Percentiles rank a stretch among this genome's conserved stretches.
Conservation (phyloP, 2,888 invertebrate species). For the Acheta domesticus region DNA sequence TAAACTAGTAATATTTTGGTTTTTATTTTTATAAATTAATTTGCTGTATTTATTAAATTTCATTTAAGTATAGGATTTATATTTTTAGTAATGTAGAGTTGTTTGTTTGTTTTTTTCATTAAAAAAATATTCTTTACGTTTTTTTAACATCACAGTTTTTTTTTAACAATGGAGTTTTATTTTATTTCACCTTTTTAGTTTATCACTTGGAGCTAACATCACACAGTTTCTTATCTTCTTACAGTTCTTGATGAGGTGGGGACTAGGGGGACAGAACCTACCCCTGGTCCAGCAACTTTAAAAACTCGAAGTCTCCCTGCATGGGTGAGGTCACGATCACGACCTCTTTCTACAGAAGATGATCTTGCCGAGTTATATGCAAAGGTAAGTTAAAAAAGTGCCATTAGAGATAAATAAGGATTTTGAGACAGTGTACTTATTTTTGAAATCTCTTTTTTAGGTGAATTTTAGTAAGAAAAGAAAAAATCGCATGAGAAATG, state of each 20-base stretch:
- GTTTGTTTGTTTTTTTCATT: too few species aligned
- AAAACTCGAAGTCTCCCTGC: slow-evolving; percentile 69
- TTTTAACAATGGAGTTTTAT: background rate
- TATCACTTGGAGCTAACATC: slow-evolving; percentile 30
- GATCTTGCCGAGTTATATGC: slow-evolving; percentile 67
- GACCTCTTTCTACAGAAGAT: slow-evolving; percentile 66
- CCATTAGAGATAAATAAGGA: background rate
- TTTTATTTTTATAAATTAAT: too few species aligned
- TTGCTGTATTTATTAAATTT: too few species aligned
- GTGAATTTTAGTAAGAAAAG: slow-evolving; percentile 74
- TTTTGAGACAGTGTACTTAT: background rate
- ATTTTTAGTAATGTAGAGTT: too few species aligned
- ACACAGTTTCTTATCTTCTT: slow-evolving; percentile 37
- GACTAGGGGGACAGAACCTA: slow-evolving; percentile 46
- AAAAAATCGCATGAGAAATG: slow-evolving; percentile 76
- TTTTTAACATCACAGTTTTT: too few species aligned
- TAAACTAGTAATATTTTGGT: too few species aligned
- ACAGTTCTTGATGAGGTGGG: slow-evolving; percentile 62
- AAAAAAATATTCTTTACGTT: too few species aligned
- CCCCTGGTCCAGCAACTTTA: slow-evolving; percentile 51
- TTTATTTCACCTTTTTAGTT: slow-evolving; percentile 30
- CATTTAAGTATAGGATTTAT: too few species aligned
- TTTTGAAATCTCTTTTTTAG: slow-evolving; percentile 47
- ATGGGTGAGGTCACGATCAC: slow-evolving; percentile 66
- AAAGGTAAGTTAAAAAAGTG: slow-evolving; percentile 51